Evolutionary conservation across 2,888 invertebrate genomes (phyloP), one percentile per base, ranked within the genome.

Genomic region (Apotomis capreana): DNA sequence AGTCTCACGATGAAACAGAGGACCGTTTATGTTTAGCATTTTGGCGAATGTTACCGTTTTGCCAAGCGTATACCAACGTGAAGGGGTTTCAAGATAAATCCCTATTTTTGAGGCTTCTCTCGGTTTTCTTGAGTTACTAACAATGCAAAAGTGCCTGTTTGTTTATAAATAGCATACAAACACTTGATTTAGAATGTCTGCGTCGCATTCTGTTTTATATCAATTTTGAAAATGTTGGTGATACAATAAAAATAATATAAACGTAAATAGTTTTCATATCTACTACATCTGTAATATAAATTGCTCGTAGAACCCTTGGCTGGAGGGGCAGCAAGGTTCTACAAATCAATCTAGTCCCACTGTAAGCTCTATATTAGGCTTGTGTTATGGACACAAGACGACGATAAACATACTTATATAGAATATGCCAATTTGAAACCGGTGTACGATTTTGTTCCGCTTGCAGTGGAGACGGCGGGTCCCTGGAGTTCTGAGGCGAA

Each of bases 131-230:
- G 26, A 46, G 46, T 65, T 54, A 37, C 46, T 26, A 15, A 46
- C 44, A 65, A 54, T 60, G 68, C 54, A 15, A 70, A 64, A 70
- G 58, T 51, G 40, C 54, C 46, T 59, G 36, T 58, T 59, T 58
- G 57, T 59, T 52, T 57, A 64, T 54, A 59, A 70, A 70, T 52
- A 52, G 46, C 59, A 36, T 44, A 54, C 10, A 52, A 63, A 37
- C 13, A 37, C 40, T 59, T n/a, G 6, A 4, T 40, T 6, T 40
- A 5, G 12, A 36, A 57, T 57, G 12, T 36, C 57, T 40, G 26
- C 26, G 26, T 26, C 6, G 40, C 40, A 40, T 12, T 36, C 12
- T 10, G 49, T 9, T 49, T 9, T 3, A 9, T 49, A 49, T 57
- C 12, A 57, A 4, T 12, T 57, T 5, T 37, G 36, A 36, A 36